Evolutionary conservation across 1,140 invertebrate genomes (phyloP), one percentile per base, ranked within the genome.

Genomic region (Hyposmocoma kahamanoa): DNA sequence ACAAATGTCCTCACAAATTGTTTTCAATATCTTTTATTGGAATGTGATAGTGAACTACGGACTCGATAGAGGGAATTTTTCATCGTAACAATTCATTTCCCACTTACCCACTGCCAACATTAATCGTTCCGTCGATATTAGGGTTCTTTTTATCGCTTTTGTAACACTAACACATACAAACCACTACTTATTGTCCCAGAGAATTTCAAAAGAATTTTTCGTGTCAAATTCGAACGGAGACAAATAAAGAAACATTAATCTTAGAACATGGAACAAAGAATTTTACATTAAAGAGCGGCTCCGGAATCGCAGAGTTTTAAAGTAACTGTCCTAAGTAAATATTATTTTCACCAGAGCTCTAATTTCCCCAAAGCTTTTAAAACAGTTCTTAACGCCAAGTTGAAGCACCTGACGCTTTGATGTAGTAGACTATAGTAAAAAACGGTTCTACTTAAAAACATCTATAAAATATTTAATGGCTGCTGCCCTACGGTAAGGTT

Each of bases 21-120:
- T 59, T 62, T 53, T 45, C 55, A 56, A 62, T 59, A 62, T 59
- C 39, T 56, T 56, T 50, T 53, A 55, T 56, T 39, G 50, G 53
- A 53, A 56, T 56, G 47, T 44, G 50, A 50, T 52, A 58, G 51
- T 48, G 43, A 57, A 22, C 43, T 46, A 38, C 36, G 41, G n/a
- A 53, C 26, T 53, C 47, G 38, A 47, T 50, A 30, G 30, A 44
- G 24, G n/a, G 21, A 53, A 52, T 50, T 49, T 53, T 41, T 38
- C 42, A 41, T 52, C 24, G 24, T 26, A 5, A 11, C 24, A 26
- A 11, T 26, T 26, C 24, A 26, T 11, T 6, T 11, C 24, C 5
- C 11, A 6, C 11, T 26, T 26, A 11, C 11, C 24, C 24, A 26
- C 11, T 11, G 5, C 11, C 5, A 6, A 26, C 11, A 6, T 26